Evolutionary conservation across 2,888 invertebrate genomes (phyloP).

Genomic region (Cheilosia vulpina): DNA sequence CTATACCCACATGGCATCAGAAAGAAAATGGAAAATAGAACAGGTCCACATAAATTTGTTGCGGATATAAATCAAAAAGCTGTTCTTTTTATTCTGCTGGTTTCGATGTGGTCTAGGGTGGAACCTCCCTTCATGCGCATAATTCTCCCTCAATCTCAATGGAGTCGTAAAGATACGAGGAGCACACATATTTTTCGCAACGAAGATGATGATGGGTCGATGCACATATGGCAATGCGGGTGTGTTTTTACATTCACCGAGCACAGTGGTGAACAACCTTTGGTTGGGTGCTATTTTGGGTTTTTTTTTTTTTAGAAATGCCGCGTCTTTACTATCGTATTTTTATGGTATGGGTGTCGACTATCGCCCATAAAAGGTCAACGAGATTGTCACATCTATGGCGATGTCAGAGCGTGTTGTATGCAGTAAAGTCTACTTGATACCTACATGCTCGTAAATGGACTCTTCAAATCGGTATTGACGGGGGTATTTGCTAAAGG

Average conservation of each 20-base stretch:
- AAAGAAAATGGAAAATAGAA: slow-evolving; percentile 25
- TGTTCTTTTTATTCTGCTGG: neutral
- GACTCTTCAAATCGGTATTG: no score
- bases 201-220: slow-evolving; percentile 31
- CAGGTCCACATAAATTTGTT: slow-evolving; percentile 56
- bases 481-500: no score
- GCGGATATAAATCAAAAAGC: slow-evolving; percentile 49
- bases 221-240: slow-evolving; percentile 51
- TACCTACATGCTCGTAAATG: no score
- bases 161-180: slow-evolving; percentile 59
- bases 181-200: slow-evolving; percentile 26
- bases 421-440: no score
- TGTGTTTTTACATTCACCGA: slow-evolving; percentile 4
- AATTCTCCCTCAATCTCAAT: slow-evolving; percentile 55
- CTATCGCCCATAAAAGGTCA: neutral
- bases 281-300: neutral
- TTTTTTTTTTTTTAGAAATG: no score
- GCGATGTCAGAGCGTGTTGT: neutral
- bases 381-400: neutral
- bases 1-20: neutral
- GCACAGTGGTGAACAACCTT: slow-evolving; percentile 32
- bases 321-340: neutral
- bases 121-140: slow-evolving; percentile 40
- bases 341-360: neutral
- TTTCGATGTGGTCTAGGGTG: slow-evolving; percentile 18